These are phyloP conservation scores for Carterocephalus palaemon DNA, from an alignment of 2,888 invertebrate species.

Conservation along the genomic window DNA sequence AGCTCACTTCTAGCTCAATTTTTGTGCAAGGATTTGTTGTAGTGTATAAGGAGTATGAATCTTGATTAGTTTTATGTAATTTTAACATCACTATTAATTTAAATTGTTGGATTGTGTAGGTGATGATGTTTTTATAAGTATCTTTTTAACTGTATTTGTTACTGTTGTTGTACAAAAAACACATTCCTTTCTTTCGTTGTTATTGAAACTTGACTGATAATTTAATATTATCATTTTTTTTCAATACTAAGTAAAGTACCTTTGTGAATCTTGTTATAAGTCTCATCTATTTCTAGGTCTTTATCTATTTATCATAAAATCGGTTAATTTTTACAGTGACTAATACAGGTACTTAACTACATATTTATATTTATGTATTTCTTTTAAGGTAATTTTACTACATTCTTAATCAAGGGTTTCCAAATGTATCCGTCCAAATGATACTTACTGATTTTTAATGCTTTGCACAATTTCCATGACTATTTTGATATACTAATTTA, in stretches of 20 bases:
- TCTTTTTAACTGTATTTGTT: background rate
- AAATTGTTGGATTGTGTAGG: background rate
- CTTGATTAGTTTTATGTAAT: background rate
- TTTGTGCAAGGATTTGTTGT: conserved; percentile 14
- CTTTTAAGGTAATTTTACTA: too few species aligned
- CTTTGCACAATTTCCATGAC: too few species aligned
- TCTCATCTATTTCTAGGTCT: too few species aligned
- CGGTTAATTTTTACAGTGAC: too few species aligned
- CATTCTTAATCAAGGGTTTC: background rate
- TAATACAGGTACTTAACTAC: conserved; percentile 3
- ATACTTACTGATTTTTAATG: too few species aligned
- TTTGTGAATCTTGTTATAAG: too few species aligned
- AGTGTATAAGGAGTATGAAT: conserved; percentile 13
- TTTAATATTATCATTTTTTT: background rate
- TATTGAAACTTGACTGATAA: conserved; percentile 15
- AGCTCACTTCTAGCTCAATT: conserved; percentile 33
- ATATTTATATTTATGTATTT: conserved; percentile 1
- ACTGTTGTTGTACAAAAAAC: conserved; percentile 15
- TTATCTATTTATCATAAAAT: too few species aligned
- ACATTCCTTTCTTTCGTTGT: conserved; percentile 17
- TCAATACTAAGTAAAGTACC: too few species aligned
- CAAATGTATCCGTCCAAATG: conserved; percentile 2
- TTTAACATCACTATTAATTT: conserved; percentile 1
- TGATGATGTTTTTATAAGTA: background rate
- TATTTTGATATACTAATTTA: too few species aligned